phyloP scores from a whole-genome alignment of 2,888 invertebrate species.

The Atethmia centrago region DNA sequence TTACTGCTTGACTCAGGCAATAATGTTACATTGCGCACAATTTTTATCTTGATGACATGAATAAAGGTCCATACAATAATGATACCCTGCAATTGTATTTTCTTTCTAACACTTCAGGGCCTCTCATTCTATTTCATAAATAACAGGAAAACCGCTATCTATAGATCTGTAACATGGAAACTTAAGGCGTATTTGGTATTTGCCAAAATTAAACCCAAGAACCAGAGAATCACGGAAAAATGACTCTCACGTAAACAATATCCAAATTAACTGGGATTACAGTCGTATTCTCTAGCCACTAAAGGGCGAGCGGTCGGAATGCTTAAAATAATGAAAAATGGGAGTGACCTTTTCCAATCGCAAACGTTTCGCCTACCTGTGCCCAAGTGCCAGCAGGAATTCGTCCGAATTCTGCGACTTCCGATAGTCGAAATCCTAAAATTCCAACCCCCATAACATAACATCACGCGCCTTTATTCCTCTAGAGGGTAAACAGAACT shows the following conservation, averaged over 20 bases:
- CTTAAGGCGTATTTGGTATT: not conserved
- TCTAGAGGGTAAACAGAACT: not conserved
- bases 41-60: not conserved
- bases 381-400: constrained; percentile 4
- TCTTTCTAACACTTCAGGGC: not conserved
- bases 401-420: too few relatives aligned
- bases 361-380: constrained; percentile 11
- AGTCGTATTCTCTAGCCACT: constrained; percentile 2
- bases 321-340: constrained; percentile 37
- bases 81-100: not conserved
- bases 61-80: constrained; percentile 4
- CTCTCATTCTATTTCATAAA: not conserved
- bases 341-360: constrained; percentile 27
- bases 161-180: not conserved
- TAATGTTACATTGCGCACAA: not conserved
- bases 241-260: constrained; percentile 29
- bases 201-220: constrained; percentile 2
- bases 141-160: constrained; percentile 3
- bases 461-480: not conserved
- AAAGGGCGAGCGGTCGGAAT: not conserved
- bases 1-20: too few relatives aligned
- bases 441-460: not conserved
- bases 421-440: constrained; percentile 9
- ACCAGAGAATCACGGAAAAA: not conserved
- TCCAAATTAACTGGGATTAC: constrained; percentile 6